Evolutionary conservation across 2,113 vertebrate species (phyloP).

Genomic region (Ciconia stormi): DNA sequence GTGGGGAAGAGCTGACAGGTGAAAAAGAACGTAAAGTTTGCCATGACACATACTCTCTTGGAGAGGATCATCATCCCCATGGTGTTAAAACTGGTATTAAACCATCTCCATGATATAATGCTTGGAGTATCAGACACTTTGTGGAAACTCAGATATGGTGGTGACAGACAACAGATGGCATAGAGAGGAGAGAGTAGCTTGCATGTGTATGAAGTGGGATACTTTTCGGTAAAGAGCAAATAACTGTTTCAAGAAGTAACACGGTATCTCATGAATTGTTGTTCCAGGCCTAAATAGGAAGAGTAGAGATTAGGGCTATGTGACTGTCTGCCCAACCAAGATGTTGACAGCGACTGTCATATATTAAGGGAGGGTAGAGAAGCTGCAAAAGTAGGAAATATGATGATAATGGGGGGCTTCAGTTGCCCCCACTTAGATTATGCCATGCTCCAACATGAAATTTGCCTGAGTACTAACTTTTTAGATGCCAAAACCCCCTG

Average conservation of each 20-base stretch:
- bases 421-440: not conserved
- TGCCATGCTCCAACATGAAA: not conserved
- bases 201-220: not conserved
- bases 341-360: not conserved
- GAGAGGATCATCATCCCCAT: not conserved
- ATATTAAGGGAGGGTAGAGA: not conserved
- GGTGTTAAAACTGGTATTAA: not conserved
- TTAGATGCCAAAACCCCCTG: not conserved
- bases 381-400: not conserved
- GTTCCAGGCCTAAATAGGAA: not conserved
- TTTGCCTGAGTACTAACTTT: not conserved
- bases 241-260: not conserved
- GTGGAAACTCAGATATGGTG: not conserved
- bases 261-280: not conserved
- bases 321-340: not conserved
- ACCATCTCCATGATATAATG: not conserved
- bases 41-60: not conserved
- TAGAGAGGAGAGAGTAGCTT: not conserved
- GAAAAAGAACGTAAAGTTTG: not conserved
- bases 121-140: not conserved
- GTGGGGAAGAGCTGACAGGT: not conserved
- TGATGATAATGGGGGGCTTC: fast-evolving
- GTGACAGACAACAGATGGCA: not conserved
- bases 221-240: not conserved
- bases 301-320: not conserved